phyloP scores from a whole-genome alignment of 2,113 vertebrate species.

The Phyllopteryx taeniolatus region DNA sequence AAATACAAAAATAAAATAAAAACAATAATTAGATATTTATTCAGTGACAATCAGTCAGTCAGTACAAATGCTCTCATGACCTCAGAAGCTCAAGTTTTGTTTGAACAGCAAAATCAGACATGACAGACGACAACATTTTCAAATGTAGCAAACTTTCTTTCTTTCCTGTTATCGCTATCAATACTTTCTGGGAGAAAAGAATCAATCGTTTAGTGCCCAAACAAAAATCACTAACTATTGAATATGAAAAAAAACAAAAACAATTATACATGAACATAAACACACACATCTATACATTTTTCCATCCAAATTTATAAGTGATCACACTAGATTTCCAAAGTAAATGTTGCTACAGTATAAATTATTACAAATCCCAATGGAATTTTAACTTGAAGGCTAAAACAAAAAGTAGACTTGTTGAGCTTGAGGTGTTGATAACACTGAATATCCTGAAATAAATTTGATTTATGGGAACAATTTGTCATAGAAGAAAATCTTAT shows the following conservation, averaged over 20 bases:
- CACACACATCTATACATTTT: conserved; percentile 9
- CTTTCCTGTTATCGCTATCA: conserved; percentile 10
- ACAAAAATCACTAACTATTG: conserved; percentile 42
- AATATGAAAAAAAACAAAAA: conserved; percentile 39
- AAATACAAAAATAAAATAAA: conserved; percentile 1
- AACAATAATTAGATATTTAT: conserved; percentile 61
- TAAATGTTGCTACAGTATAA: conserved; percentile 53
- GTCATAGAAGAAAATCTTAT: neutral
- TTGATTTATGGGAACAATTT: neutral
- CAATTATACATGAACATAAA: conserved; percentile 12
- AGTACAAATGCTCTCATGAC: conserved; percentile 42
- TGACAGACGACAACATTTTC: conserved; percentile 14
- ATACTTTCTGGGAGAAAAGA: conserved; percentile 7
- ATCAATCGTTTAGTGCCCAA: conserved; percentile 38
- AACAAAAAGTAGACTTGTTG: conserved; percentile 25
- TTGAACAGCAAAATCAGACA: conserved; percentile 32
- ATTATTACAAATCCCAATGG: conserved; percentile 49
- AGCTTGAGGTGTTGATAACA: neutral
- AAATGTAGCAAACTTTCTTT: neutral
- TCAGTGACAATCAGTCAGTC: conserved; percentile 64
- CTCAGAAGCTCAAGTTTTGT: conserved; percentile 49
- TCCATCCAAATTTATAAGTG: conserved; percentile 32
- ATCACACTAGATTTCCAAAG: conserved; percentile 31
- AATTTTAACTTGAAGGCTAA: conserved; percentile 31
- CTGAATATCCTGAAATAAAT: neutral